Base-by-base conservation (phyloP, 2,113 vertebrate genomes). In the Rostratula benghalensis region DNA sequence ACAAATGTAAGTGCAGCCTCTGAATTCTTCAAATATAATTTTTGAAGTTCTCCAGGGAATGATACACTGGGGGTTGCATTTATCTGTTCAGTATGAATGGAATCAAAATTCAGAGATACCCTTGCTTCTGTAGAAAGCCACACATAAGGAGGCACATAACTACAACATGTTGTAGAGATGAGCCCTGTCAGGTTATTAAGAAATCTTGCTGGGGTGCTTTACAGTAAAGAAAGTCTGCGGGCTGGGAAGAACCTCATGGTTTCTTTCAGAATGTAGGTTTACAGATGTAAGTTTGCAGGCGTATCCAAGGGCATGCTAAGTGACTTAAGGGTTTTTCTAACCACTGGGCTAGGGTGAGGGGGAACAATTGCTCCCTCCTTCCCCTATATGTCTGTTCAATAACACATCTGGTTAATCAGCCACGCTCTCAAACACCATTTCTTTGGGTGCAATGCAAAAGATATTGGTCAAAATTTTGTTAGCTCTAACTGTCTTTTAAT, bases 71-170 rank as follows among this genome's bases (percentile, higher is more conserved):
- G 20, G 4, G 5, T 37, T 79, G 16, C 50, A 41, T 41, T 8
- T 30, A 51, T 41, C 13, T 64, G 8, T 22, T 43, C 70, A 25
- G 17, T 37, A 35, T 35, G n/a, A 24, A 18, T 65, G 35, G 27
- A 83, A 65, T 70, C 3, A 86, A 75, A 75, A 50, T 56, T 45
- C n/a, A 74, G 22, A 68, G 14, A 48, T 46, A 70, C 4, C 11
- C 11, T 22, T 41, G 4, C 15, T 65, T 60, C 67, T 51, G 13
- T 65, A 64, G 33, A 39, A 83, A 87, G 11, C 22, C 10, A n/a
- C 15, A 60, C 4, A 4, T 33, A 64, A 53, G 19, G 21, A 54
- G 8, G 10, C 0, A 4, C 16, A 17, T 12, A 2, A 5, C 28
- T 71, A 57, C 17, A 37, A 4, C 12, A 43, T 0, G 0, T 10